Evolutionary conservation across 2,113 vertebrate genomes (phyloP).

Genomic region (Forbesichthys papilliferus): DNA sequence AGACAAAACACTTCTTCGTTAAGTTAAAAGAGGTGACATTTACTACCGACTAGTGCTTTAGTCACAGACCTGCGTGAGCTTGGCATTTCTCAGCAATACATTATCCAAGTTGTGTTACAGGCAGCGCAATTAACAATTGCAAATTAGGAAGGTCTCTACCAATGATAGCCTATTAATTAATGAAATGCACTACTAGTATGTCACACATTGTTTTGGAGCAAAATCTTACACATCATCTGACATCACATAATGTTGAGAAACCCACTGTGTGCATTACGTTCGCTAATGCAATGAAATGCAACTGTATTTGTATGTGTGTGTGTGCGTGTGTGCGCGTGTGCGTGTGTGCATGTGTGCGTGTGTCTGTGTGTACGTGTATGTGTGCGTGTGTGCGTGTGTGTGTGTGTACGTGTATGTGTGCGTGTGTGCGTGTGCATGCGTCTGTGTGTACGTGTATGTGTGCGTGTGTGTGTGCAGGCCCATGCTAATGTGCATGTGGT

Average conservation of each 20-base stretch:
- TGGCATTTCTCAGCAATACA: conserved; percentile 15
- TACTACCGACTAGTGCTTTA: conserved; percentile 36
- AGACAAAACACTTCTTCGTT: conserved; percentile 41
- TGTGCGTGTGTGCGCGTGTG: background rate
- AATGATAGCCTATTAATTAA: too few species aligned
- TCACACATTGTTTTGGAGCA: too few species aligned
- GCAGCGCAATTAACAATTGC: background rate
- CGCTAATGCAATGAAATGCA: too few species aligned
- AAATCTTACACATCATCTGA: too few species aligned
- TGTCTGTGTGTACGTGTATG: too few species aligned
- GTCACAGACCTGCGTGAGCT: conserved; percentile 7
- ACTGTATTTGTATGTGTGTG: background rate
- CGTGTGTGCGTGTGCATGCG: background rate
- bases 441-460: background rate
- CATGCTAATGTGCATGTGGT: conserved; percentile 3
- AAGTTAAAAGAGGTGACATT: conserved; percentile 53
- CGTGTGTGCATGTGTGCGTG: background rate
- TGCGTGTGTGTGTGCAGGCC: background rate
- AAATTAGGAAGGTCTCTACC: background rate
- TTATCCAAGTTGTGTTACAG: conserved; percentile 15
- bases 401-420: background rate
- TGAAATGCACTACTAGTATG: too few species aligned
- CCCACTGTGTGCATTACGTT: too few species aligned
- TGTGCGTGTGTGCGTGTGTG: background rate
- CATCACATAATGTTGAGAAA: too few species aligned